Conservation (phyloP, 2,888 invertebrate species). For the Xylota sylvarum region DNA sequence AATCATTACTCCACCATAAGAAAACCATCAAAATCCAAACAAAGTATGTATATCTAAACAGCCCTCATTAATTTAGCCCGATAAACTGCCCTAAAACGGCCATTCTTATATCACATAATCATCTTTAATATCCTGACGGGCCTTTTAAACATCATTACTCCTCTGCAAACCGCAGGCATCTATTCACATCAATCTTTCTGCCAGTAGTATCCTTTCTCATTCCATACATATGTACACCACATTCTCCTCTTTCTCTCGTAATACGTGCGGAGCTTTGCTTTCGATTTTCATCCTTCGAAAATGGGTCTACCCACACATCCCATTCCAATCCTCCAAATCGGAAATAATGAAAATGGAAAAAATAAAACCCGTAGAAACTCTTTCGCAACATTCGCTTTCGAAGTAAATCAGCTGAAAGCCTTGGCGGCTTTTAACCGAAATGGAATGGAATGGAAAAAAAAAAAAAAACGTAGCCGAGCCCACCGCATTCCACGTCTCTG, state of each 20-base stretch:
- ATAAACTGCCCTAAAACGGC: conserved; percentile 40
- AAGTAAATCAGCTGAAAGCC: conserved; percentile 72
- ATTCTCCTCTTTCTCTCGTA: neutral
- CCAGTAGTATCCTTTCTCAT: conserved; percentile 28
- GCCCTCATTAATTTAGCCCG: conserved; percentile 17
- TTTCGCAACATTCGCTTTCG: conserved; percentile 45
- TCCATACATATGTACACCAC: neutral
- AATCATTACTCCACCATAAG: neutral
- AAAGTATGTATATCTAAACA: neutral
- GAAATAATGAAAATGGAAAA: conserved; percentile 19
- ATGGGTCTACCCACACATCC: neutral
- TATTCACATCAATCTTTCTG: conserved; percentile 66
- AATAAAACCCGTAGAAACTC: conserved; percentile 14
- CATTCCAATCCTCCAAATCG: neutral
- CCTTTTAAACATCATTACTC: conserved; percentile 61
- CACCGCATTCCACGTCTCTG: conserved; percentile 10
- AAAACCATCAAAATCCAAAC: neutral
- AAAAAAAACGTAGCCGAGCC: conserved; percentile 8
- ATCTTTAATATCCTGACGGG: conserved; percentile 33
- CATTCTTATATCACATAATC: conserved; percentile 46
- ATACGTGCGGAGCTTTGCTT: conserved; percentile 2
- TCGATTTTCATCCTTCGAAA: conserved; percentile 20
- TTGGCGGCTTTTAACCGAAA: conserved; percentile 68
- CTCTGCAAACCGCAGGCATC: conserved; percentile 19
- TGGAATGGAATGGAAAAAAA: conserved; percentile 48